Evolutionary conservation across 2,888 invertebrate species (phyloP), one percentile per base, ranked within the genome.

Genomic region (Nebria brevicollis): DNA sequence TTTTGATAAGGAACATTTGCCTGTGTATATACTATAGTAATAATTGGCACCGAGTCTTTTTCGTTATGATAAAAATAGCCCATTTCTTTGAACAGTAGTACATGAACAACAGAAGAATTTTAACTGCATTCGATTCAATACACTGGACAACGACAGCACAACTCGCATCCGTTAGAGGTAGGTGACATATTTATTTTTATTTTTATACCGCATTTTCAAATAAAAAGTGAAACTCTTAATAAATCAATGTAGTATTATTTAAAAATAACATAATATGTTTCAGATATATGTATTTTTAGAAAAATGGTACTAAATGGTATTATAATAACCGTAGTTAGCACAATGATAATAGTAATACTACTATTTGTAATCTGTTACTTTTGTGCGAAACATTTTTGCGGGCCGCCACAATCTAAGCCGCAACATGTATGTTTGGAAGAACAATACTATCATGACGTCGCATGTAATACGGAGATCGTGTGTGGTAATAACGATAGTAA

Each of bases 1-100:
- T 54, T 54, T 54, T 54, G 54, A 54, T 54, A 54, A 54, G 54
- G 54, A 54, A 54, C 54, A 54, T 54, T 54, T 54, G 54, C 54
- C 34, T 54, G 54, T 54, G 6, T 11, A 8, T 11, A 13, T 54
- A 54, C 54, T 54, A 54, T 13, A 54, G 54, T 54, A 54, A 54
- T 54, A 54, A 54, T 54, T 54, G 54, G 54, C 54, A 54, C 54
- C 8, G 54, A 54, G 54, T 11, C 54, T 54, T 54, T 54, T 54
- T 54, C 54, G 54, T 54, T 54, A 54, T 54, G 54, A 54, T 54
- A 54, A 54, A 54, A 54, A 54, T 54, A 54, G 54, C 54, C 13
- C 54, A 54, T 54, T 54, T 54, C 54, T 54, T 54, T 54, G 54
- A 54, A 54, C 54, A 54, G 3, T 11, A 54, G 3, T 11, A 54